Percentiles rank a stretch among this genome's conserved stretches.
phyloP scores from a whole-genome alignment of 1,140 invertebrate genomes.

The Vanessa atalanta region DNA sequence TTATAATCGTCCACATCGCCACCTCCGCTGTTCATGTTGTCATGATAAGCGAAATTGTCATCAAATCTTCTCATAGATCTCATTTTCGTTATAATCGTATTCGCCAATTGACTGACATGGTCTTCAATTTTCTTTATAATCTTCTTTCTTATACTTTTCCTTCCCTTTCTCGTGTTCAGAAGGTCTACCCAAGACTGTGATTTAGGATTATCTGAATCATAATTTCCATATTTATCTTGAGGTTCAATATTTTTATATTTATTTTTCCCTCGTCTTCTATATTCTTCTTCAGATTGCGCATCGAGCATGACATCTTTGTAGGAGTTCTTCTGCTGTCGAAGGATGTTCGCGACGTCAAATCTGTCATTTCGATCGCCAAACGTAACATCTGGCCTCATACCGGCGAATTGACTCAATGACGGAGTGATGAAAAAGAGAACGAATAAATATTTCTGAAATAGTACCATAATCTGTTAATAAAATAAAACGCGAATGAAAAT shows the following conservation, averaged over 20 bases:
- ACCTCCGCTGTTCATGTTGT: slow-evolving; percentile 34
- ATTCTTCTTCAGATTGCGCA: slow-evolving; percentile 36
- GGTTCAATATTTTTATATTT: slow-evolving; percentile 1
- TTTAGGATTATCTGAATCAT: background rate
- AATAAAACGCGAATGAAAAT: too few species aligned
- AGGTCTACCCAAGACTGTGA: slow-evolving; percentile 16
- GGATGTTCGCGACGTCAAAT: slow-evolving; percentile 45
- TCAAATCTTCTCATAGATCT: slow-evolving; percentile 21
- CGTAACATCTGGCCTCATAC: slow-evolving; percentile 42
- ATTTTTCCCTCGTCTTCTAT: slow-evolving; percentile 30
- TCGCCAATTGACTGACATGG: slow-evolving; percentile 39
- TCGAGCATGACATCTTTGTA: slow-evolving; percentile 26
- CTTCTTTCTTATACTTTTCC: slow-evolving; percentile 25
- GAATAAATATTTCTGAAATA: slow-evolving; percentile 25
- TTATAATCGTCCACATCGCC: slow-evolving; percentile 31
- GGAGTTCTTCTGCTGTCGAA: slow-evolving; percentile 36
- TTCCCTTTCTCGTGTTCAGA: slow-evolving; percentile 10
- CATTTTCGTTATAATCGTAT: slow-evolving; percentile 36
- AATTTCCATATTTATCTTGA: background rate
- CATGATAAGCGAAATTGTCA: slow-evolving; percentile 42
- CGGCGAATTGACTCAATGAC: slow-evolving; percentile 34
- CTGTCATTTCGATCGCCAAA: slow-evolving; percentile 49
- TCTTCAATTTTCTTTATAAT: slow-evolving; percentile 31
- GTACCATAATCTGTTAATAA: background rate
- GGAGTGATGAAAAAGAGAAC: slow-evolving; percentile 21